Evolutionary conservation across 2,888 invertebrate species (phyloP).

Genomic region (Charanyca ferruginea): DNA sequence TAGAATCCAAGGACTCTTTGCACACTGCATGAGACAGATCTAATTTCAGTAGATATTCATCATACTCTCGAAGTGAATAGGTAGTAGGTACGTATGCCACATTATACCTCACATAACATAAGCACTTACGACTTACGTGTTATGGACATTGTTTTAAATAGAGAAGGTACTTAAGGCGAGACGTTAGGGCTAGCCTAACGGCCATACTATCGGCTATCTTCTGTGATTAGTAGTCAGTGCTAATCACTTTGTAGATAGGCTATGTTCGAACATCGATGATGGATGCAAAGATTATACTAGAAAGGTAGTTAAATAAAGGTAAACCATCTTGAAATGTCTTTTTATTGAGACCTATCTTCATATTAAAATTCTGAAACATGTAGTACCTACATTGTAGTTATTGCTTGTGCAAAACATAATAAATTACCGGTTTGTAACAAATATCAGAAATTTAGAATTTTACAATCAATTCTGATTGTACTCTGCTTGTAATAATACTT

Average conservation of each 20-base stretch:
- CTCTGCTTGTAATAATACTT: too few species aligned
- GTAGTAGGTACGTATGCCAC: not conserved
- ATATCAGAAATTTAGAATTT: too few species aligned
- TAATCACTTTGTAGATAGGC: slow-evolving; percentile 24
- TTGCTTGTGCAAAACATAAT: too few species aligned
- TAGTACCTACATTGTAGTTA: too few species aligned
- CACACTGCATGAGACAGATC: slow-evolving; percentile 5
- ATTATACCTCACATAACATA: not conserved
- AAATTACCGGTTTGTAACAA: too few species aligned
- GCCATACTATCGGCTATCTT: slow-evolving; percentile 23
- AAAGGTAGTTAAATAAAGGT: too few species aligned
- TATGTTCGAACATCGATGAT: slow-evolving; percentile 14
- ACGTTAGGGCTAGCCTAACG: not conserved
- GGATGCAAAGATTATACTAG: slow-evolving; percentile 17
- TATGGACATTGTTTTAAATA: slow-evolving; percentile 23
- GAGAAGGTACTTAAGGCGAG: not conserved
- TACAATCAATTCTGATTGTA: too few species aligned
- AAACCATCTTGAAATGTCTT: too few species aligned
- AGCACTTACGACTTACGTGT: not conserved
- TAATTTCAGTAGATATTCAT: slow-evolving; percentile 27
- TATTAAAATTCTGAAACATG: too few species aligned
- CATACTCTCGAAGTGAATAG: slow-evolving; percentile 1
- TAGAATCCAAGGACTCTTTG: not conserved
- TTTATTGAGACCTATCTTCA: too few species aligned
- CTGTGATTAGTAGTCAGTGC: slow-evolving; percentile 32